Base-by-base conservation (phyloP, 2,888 invertebrate genomes). In the Teleiodes luculella region DNA sequence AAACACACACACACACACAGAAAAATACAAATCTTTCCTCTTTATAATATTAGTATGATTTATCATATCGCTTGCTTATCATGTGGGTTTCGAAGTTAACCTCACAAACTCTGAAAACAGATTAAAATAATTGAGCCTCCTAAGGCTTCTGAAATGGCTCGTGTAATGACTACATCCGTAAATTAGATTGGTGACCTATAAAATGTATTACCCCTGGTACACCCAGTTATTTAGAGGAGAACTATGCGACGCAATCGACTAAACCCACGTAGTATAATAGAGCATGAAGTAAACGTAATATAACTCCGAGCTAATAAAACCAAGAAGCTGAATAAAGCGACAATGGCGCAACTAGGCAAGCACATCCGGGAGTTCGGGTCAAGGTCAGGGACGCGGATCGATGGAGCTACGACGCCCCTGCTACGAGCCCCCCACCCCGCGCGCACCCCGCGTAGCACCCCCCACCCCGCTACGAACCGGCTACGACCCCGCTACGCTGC, bases 331-430 rank as follows among this genome's bases (percentile, higher is more conserved):
- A 74, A 76, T 73, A 74, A 72, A 80, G 80, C 80, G 80, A 82
- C 80, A 83, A 82, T 82, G 72, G 83, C 82, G 82, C 80, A 81
- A 82, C 78, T 80, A 76, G 82, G 80, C 79, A 80, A 72, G 79
- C 72, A 83, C 82, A 86, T 84, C 89, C 87, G 89, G 88, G 88
- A 87, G 84, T 87, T 80, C 91, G 80, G 91, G 92, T 91, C 92
- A 92, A 91, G 92, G 92, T 92, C 92, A 91, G 90, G 90, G 88
- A 80, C 80, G 83, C 78, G 86, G 91, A 91, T 91, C 92, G 92
- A 92, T 92, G 90, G 90, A 91, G 92, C 91, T 83, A 83, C 83
- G 82, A 76, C 78, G 80, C 79, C 73, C 70, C 72, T 68, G 70
- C 74, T 73, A 72, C 76, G 68, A 68, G 72, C 72, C 70, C 43